Conservation (phyloP, 2,888 invertebrate genomes). For the Spodoptera littoralis region DNA sequence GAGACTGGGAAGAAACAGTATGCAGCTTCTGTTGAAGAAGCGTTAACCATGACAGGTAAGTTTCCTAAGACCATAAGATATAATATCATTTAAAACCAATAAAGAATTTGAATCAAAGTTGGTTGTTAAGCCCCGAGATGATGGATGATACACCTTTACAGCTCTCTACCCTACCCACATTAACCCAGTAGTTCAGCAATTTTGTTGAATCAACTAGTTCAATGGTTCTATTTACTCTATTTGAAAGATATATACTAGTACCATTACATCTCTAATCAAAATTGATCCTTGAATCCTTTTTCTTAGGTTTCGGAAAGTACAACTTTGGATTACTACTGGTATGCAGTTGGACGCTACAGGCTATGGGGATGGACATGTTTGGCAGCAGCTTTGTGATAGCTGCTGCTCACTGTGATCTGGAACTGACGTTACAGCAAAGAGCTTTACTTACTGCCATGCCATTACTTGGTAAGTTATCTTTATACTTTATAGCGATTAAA, state of each 20-base stretch:
- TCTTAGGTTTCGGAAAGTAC: slow-evolving; percentile 83
- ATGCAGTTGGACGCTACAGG: slow-evolving; percentile 84
- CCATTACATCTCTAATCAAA: too few relatives aligned
- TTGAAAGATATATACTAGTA: too few relatives aligned
- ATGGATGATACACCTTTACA: too few relatives aligned
- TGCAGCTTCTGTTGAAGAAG: slow-evolving; percentile 76
- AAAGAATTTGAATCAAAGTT: too few relatives aligned
- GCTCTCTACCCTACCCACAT: too few relatives aligned
- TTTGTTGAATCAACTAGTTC: too few relatives aligned
- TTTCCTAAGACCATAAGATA: not conserved
- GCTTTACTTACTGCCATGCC: slow-evolving; percentile 92
- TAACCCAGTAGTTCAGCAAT: too few relatives aligned
- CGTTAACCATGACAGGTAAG: slow-evolving; percentile 77
- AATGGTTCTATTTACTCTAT: too few relatives aligned
- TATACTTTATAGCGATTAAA: too few relatives aligned
- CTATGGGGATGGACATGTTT: slow-evolving; percentile 85
- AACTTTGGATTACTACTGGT: slow-evolving; percentile 79
- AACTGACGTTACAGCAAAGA: slow-evolving; percentile 90
- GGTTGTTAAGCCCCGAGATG: too few relatives aligned
- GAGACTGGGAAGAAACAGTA: slow-evolving; percentile 66
- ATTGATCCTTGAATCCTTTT: too few relatives aligned
- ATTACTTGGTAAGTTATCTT: slow-evolving; percentile 87
- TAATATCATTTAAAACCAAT: too few relatives aligned
- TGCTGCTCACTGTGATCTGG: slow-evolving; percentile 92
- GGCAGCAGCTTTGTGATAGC: slow-evolving; percentile 92